Evolutionary conservation across 2,113 vertebrate genomes (phyloP).

Genomic region (Pituophis catenifer): DNA sequence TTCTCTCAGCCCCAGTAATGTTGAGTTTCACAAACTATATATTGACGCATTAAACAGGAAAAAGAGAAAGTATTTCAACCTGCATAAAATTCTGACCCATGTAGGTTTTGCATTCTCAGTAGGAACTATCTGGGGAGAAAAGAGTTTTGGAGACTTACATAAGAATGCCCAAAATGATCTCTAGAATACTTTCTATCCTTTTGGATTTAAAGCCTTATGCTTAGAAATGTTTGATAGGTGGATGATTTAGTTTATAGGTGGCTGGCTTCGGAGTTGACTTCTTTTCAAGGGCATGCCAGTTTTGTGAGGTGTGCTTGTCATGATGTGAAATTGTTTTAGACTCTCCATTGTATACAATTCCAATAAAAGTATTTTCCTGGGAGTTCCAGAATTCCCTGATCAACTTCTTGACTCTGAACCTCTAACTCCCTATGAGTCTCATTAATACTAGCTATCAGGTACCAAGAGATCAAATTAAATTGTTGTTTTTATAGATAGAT

Average conservation of each 20-base stretch:
- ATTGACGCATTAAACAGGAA: background rate
- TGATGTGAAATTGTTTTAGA: background rate
- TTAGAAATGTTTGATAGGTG: background rate
- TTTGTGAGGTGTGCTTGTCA: background rate
- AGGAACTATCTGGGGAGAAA: background rate
- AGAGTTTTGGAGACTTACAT: background rate
- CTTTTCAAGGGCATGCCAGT: background rate
- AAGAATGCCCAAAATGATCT: background rate
- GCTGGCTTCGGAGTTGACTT: background rate
- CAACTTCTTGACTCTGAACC: background rate
- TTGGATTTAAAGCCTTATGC: background rate
- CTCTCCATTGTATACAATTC: background rate
- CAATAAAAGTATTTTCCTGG: slow-evolving; percentile 1
- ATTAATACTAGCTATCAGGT: background rate
- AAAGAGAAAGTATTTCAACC: background rate
- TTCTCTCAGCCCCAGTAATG: background rate
- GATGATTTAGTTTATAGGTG: background rate
- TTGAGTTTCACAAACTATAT: background rate
- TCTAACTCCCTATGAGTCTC: background rate
- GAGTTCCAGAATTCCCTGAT: background rate
- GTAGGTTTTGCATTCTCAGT: background rate
- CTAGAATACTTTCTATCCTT: background rate
- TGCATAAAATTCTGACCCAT: background rate
- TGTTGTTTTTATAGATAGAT: background rate
- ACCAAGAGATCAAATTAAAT: background rate